phyloP scores from a whole-genome alignment of 2,888 invertebrate genomes.

The Yponomeuta cagnagella region DNA sequence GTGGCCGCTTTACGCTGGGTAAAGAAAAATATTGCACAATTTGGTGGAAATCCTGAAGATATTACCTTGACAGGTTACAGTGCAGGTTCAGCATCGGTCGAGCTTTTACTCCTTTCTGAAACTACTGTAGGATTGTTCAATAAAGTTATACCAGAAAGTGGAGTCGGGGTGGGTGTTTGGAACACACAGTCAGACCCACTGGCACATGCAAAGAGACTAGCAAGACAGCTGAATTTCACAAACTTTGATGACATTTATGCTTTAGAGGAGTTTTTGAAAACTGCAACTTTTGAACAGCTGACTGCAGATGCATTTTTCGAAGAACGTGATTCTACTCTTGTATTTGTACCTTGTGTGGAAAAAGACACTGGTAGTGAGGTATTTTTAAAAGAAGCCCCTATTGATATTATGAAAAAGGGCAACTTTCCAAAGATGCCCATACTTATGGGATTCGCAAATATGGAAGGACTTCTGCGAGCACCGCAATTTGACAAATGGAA shows the following conservation, averaged over 20 bases:
- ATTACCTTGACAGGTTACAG: conserved; percentile 46
- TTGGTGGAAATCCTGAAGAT: conserved; percentile 50
- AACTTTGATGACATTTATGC: neutral
- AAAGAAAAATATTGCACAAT: conserved; percentile 41
- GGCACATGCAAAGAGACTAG: too few species aligned
- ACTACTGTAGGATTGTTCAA: conserved; percentile 40
- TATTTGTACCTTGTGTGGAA: conserved; percentile 15
- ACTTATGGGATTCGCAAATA: conserved; percentile 3
- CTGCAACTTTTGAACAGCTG: too few species aligned
- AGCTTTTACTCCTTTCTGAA: conserved; percentile 42
- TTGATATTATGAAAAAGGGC: conserved; percentile 13
- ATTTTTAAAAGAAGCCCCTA: conserved; percentile 9
- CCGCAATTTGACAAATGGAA: conserved; percentile 12
- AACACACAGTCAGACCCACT: conserved; percentile 33
- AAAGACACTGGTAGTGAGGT: neutral
- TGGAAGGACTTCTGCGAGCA: conserved; percentile 1
- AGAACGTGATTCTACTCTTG: conserved; percentile 3
- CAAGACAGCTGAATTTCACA: too few species aligned
- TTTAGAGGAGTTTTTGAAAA: conserved; percentile 15
- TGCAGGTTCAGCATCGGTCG: conserved; percentile 44
- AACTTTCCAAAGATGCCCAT: neutral
- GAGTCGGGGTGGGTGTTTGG: conserved; percentile 31
- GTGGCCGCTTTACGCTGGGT: conserved; percentile 46
- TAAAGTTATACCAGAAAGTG: conserved; percentile 46
- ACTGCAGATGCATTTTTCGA: neutral